Evolutionary conservation across 2,888 invertebrate genomes (phyloP), one percentile per base, ranked within the genome.

Genomic region (Amorpha juglandis): DNA sequence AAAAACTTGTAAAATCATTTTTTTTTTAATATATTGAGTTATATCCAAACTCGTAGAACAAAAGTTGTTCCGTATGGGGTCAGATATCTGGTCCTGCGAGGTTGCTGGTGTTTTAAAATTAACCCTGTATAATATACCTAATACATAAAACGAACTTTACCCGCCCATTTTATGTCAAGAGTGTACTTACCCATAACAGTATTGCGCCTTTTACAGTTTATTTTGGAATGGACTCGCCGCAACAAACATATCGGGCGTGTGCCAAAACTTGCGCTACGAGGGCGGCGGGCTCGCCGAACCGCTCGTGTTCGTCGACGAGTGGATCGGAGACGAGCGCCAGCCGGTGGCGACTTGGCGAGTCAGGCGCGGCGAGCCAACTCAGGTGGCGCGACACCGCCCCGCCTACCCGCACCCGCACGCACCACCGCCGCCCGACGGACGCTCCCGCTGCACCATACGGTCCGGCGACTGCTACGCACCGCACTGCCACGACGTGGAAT

Each of bases 401-500:
- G 27, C 27, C 27, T 27, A 27, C 27, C 27, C 27, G 4, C 27
- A 1, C 2, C 27, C 27, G 1, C 7, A 38, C 38, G n/a, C 7
- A 38, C 68, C 67, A n/a, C n/a, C 72, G 19, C 71, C 68, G 4
- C 0, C 65, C 48, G 80, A 78, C 66, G 79, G 78, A 50, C 45
- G 71, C 2, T 6, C 64, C 14, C 33, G 67, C 42, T 72, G 74
- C 55, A 27, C 65, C 6, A 53, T 66, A 48, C 38, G 27, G 19
- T 68, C 71, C 12, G 82, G 81, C 12, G 94, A 95, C 72, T 74
- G 82, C 38, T 94, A 94, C 19, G 81, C 84, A 0, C 95, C 97
- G 19, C 81, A 80, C 0, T 97, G 97, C 96, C 88, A 96, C 63
- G 95, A 95, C 0, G 71, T 51, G 14, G n/a, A 64, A 47, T 21